Percentiles rank a stretch among this genome's conserved stretches.
phyloP scores from a whole-genome alignment of 1,140 invertebrate genomes.

The Diorhabda sublineata region DNA sequence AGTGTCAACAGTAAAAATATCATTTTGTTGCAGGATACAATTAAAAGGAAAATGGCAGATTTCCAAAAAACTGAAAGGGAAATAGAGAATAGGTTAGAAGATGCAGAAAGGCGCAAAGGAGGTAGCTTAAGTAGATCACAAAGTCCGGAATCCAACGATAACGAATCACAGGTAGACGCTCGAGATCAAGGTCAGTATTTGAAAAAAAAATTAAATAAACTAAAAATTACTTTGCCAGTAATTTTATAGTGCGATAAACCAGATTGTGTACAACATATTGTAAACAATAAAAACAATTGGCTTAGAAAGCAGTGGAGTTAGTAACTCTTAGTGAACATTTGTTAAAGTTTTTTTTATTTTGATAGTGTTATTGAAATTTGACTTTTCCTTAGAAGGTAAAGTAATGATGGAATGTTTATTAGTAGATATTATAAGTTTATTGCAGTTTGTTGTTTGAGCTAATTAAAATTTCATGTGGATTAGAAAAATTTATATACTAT shows the following conservation, averaged over 20 bases:
- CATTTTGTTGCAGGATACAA: slow-evolving; percentile 34
- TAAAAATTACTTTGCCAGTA: too few relatives aligned
- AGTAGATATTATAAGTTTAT: not conserved
- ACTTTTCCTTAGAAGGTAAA: not conserved
- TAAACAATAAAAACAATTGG: not conserved
- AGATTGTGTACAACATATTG: too few relatives aligned
- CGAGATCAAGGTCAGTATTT: slow-evolving; percentile 42
- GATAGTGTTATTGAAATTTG: not conserved
- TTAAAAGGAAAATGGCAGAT: slow-evolving; percentile 36
- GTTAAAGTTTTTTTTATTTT: not conserved
- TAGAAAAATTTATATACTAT: too few relatives aligned
- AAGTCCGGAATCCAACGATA: slow-evolving; percentile 33
- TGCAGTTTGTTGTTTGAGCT: not conserved
- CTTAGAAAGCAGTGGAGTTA: not conserved
- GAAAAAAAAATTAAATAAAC: not conserved
- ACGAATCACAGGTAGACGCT: slow-evolving; percentile 43
- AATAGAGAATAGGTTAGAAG: slow-evolving; percentile 39
- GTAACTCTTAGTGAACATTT: not conserved
- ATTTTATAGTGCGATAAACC: too few relatives aligned
- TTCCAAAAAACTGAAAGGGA: slow-evolving; percentile 41
- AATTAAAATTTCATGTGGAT: too few relatives aligned
- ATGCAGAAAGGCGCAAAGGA: slow-evolving; percentile 30
- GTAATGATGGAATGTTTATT: not conserved
- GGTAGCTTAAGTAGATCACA: slow-evolving; percentile 31
- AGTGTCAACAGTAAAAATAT: too few relatives aligned